Conservation (phyloP, 2,888 invertebrate genomes). For the Rhagonycha fulva region DNA sequence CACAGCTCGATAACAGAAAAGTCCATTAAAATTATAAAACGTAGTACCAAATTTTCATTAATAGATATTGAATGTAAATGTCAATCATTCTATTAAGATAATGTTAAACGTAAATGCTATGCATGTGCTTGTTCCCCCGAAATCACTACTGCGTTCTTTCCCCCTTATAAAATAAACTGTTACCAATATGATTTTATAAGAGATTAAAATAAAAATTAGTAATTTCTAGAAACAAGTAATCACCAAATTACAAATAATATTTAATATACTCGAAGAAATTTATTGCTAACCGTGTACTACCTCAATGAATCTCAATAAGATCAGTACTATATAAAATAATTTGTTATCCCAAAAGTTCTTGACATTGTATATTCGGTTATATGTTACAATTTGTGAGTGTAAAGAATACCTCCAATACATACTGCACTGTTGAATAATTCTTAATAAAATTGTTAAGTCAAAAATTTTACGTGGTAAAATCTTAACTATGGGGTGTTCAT, state of each 20-base stretch:
- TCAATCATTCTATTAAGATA: conserved; percentile 54
- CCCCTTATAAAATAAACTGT: not conserved
- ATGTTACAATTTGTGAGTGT: too few species aligned
- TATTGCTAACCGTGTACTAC: not conserved
- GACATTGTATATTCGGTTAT: too few species aligned
- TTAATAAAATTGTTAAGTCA: too few species aligned
- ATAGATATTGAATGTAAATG: conserved; percentile 46
- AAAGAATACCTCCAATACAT: too few species aligned
- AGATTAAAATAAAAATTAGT: not conserved
- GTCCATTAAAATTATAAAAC: conserved; percentile 46
- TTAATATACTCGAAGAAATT: not conserved
- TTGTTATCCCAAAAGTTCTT: not conserved
- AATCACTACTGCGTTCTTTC: not conserved
- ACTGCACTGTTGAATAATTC: too few species aligned
- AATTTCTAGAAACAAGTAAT: not conserved
- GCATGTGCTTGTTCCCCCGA: conserved; percentile 36
- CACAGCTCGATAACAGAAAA: conserved; percentile 44
- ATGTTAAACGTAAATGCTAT: conserved; percentile 41
- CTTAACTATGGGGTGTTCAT: not conserved
- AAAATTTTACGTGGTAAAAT: not conserved
- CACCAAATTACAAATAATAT: not conserved
- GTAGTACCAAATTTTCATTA: conserved; percentile 35
- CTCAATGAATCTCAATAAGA: not conserved
- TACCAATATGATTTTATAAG: not conserved
- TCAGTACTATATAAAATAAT: not conserved